Base-by-base conservation (phyloP, 1,140 invertebrate species). In the Apis dorsata region DNA sequence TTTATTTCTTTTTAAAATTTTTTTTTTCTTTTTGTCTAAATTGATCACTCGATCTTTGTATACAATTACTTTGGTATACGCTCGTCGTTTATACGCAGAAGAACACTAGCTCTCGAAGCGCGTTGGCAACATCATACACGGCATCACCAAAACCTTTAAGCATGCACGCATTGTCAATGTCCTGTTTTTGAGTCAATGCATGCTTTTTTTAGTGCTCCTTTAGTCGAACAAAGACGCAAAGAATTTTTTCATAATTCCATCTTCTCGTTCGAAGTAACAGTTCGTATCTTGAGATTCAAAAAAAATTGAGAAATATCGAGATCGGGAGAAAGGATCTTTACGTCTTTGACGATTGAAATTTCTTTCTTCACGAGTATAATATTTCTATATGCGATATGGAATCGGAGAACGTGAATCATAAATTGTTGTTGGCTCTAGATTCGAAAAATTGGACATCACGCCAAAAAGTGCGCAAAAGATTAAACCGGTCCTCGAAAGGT, bases 391-490 rank as follows among this genome's bases (percentile, higher is more conserved):
- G 12, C 49, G 11, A 76, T 12, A 49, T 19, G 24, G 24, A 12
- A 59, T 17, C 12, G 13, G 5, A 44, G 74, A 66, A 69, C 72
- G 75, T 53, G 76, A 76, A 88, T 80, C 83, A 85, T 85, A 72
- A 84, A 55, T 77, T 88, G 49, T 89, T 86, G 74, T 87, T 90
- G 83, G 78, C 94, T 94, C 93, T 94, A 99, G 99, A 97, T 99
- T 99, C 96, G 99, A 99, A 95, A 99, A 99, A 95, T 95, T 99
- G 94, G 99, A 99, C 95, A 99, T 99, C 91, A 99, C 98, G 92
- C 98, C 98, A 93, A 99, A 99, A 95, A 99, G 98, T 96, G 98
- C 99, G 87, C 98, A 99, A 95, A 99, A 99, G 96, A 99, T 99
- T 91, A 99, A 99, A 94, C 99, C 99, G 87, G 98, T 99, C 85